Evolutionary conservation across 2,113 vertebrate genomes (phyloP).

Genomic region (Trinectes maculatus): DNA sequence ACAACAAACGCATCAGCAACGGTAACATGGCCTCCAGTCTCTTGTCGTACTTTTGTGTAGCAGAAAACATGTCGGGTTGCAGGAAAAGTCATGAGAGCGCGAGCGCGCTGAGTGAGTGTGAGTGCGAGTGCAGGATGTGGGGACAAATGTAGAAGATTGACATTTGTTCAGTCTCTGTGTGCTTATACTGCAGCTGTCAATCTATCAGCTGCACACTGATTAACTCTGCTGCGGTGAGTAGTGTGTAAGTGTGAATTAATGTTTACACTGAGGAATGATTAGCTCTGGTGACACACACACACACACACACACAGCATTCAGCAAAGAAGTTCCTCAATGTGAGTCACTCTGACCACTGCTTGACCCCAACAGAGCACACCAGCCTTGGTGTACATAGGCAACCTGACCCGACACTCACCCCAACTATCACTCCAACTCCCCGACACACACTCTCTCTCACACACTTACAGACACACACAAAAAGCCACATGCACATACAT

Average conservation of each 20-base stretch:
- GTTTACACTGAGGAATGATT: constrained; percentile 15
- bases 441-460: constrained; percentile 3
- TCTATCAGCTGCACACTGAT: constrained; percentile 46
- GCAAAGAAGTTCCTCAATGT: constrained; percentile 38
- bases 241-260: constrained; percentile 18
- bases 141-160: constrained; percentile 11
- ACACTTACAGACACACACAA: constrained; percentile 10
- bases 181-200: constrained; percentile 40
- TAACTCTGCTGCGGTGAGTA: constrained; percentile 7
- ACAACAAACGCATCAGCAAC: constrained; percentile 79
- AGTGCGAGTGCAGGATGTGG: constrained; percentile 5
- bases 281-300: background rate
- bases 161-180: constrained; percentile 30
- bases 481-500: constrained; percentile 15
- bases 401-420: constrained; percentile 84
- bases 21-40: constrained; percentile 76
- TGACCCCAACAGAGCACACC: constrained; percentile 71
- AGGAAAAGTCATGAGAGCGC: constrained; percentile 35
- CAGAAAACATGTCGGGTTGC: constrained; percentile 54
- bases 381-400: constrained; percentile 35
- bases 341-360: constrained; percentile 70
- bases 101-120: constrained; percentile 10
- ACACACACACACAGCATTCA: background rate
- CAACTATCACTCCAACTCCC: constrained; percentile 45
- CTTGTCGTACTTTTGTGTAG: constrained; percentile 65